A percentile compares a stretch with the other conserved stretches of the same genome.
phyloP scores from a whole-genome alignment of 2,113 vertebrate genomes.

The Dipodomys ordii region DNA sequence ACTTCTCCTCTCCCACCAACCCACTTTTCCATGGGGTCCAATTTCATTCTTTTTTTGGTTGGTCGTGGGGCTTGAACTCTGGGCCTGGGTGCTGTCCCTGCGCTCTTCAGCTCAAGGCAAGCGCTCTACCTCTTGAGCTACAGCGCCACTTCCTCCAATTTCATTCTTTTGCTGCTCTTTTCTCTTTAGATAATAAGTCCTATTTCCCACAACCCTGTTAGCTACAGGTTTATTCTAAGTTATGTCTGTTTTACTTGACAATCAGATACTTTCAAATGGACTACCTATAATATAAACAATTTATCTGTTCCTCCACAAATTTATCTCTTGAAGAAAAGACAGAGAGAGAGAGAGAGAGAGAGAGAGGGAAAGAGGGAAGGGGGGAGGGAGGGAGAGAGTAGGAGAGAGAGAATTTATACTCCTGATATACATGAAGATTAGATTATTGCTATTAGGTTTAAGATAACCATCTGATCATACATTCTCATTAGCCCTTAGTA shows the following conservation, averaged over 20 bases:
- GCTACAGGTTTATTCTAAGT: background rate
- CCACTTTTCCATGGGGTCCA: background rate
- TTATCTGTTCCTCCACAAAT: background rate
- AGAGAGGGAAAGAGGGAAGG: too few relatives aligned
- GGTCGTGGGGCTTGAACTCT: too few relatives aligned
- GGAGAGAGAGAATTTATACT: background rate
- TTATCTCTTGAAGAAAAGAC: background rate
- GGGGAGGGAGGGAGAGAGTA: too few relatives aligned
- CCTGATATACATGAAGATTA: background rate
- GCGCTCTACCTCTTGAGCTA: too few relatives aligned
- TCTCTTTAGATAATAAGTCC: background rate
- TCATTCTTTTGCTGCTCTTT: background rate
- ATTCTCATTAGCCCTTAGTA: background rate
- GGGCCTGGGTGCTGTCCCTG: too few relatives aligned
- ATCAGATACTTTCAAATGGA: background rate
- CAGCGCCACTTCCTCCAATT: background rate
- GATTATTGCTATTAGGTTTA: background rate
- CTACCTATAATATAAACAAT: background rate
- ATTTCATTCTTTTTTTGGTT: background rate
- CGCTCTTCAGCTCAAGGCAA: too few relatives aligned
- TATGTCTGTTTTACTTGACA: background rate
- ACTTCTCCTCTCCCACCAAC: background rate
- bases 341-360: too few relatives aligned
- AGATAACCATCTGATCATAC: background rate
- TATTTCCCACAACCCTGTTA: background rate